Percentiles rank a stretch among this genome's conserved stretches.
Conservation (phyloP, 2,797 vertebrate genomes). For the Tapera naevia region DNA sequence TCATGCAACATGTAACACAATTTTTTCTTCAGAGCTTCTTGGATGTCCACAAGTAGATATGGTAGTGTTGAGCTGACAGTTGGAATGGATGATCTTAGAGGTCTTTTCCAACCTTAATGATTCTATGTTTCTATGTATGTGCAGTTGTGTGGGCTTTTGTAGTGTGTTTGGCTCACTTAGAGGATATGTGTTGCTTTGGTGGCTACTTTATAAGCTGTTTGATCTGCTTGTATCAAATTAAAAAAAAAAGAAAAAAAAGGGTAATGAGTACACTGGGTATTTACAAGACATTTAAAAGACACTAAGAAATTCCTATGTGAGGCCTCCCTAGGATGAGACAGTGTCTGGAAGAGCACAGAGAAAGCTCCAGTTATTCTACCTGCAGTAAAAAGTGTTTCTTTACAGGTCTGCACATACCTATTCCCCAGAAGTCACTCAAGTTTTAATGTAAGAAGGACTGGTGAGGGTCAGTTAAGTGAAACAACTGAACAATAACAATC, state of each 20-base stretch:
- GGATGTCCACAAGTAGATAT: not conserved
- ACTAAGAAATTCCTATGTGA: not conserved
- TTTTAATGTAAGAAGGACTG: not conserved
- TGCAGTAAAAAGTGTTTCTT: not conserved
- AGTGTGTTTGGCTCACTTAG: not conserved
- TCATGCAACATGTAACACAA: accelerated
- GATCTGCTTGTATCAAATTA: not conserved
- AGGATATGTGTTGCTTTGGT: not conserved
- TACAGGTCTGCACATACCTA: not conserved
- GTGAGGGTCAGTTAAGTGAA: not conserved
- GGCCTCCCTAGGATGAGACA: not conserved
- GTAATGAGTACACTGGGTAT: not conserved
- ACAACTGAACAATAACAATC: not conserved
- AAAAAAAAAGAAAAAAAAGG: not conserved
- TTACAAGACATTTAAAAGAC: not conserved
- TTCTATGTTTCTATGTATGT: too few species aligned
- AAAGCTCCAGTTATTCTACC: not conserved
- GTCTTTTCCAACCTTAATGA: too few species aligned
- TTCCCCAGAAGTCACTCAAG: not conserved
- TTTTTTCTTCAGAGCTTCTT: not conserved
- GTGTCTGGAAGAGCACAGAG: not conserved
- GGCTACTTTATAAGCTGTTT: not conserved
- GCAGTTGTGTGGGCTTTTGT: not conserved
- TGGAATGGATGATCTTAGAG: too few species aligned
- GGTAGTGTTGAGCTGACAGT: too few species aligned